A percentile compares a stretch with the other conserved stretches of the same genome.
Conservation (phyloP, 2,113 vertebrate species). For the Prinia subflava region DNA sequence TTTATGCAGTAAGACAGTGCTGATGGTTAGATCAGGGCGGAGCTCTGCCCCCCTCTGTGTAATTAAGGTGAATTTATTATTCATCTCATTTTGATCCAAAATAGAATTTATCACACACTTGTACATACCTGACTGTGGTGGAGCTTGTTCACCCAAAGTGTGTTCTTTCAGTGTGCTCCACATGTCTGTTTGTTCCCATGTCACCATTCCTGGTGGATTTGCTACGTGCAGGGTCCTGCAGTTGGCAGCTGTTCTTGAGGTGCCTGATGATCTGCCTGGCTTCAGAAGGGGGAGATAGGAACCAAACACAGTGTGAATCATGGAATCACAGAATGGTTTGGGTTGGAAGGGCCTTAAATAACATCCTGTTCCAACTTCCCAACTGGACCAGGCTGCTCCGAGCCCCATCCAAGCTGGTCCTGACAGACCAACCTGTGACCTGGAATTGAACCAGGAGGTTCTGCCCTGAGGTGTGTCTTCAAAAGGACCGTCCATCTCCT, state of each 20-base stretch:
- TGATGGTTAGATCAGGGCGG: neutral
- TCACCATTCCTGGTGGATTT: neutral
- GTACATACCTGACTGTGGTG: neutral
- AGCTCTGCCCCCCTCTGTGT: neutral
- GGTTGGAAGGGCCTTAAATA: neutral
- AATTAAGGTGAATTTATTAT: neutral
- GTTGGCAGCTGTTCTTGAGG: neutral
- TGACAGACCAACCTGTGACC: rapidly evolving
- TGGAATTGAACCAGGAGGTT: neutral
- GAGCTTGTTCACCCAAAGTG: neutral
- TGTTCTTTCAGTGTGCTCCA: neutral
- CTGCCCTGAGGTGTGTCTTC: neutral
- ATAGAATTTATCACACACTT: neutral
- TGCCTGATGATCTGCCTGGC: neutral
- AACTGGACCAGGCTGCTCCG: neutral
- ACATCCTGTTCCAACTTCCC: neutral
- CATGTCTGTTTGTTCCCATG: neutral
- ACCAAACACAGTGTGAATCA: rapidly evolving
- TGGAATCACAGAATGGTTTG: neutral
- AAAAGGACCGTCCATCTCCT: neutral
- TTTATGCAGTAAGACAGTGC: neutral
- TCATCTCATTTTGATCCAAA: neutral
- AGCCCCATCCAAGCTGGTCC: neutral
- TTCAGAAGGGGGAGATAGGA: neutral
- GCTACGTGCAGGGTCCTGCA: neutral